phyloP scores from a whole-genome alignment of 2,113 vertebrate species.

The Psilopsiagon aurifrons region DNA sequence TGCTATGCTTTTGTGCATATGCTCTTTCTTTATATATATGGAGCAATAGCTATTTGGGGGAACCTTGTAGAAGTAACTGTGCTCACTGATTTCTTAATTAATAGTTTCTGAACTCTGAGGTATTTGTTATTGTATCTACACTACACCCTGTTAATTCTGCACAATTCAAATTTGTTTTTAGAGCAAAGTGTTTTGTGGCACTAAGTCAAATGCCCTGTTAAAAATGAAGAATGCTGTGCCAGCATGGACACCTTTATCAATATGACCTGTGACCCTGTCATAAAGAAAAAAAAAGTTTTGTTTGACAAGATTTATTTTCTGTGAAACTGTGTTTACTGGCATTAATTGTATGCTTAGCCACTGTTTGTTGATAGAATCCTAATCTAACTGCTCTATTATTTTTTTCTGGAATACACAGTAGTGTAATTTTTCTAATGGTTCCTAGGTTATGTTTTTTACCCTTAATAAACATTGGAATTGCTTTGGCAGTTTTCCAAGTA shows the following conservation, averaged over 20 bases:
- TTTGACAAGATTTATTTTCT: conserved; percentile 11
- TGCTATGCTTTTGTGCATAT: background rate
- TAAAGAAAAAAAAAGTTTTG: background rate
- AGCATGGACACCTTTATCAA: background rate
- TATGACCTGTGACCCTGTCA: background rate
- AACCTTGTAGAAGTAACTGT: background rate
- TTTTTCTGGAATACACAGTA: background rate
- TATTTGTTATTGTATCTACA: background rate
- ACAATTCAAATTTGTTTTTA: background rate
- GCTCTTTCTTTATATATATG: background rate
- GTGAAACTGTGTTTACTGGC: background rate
- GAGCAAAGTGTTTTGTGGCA: background rate
- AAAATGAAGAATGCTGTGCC: background rate
- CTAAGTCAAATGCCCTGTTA: background rate
- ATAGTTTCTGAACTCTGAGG: background rate
- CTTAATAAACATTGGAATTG: background rate
- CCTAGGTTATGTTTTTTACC: background rate
- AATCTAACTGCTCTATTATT: background rate
- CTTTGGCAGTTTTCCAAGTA: background rate
- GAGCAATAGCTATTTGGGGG: background rate
- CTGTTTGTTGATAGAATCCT: conserved; percentile 7
- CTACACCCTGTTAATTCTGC: background rate
- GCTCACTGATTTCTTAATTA: background rate
- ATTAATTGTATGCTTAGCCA: background rate
- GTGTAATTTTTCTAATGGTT: background rate